Conservation (phyloP, 2,797 vertebrate species). For the Myotis myotis region DNA sequence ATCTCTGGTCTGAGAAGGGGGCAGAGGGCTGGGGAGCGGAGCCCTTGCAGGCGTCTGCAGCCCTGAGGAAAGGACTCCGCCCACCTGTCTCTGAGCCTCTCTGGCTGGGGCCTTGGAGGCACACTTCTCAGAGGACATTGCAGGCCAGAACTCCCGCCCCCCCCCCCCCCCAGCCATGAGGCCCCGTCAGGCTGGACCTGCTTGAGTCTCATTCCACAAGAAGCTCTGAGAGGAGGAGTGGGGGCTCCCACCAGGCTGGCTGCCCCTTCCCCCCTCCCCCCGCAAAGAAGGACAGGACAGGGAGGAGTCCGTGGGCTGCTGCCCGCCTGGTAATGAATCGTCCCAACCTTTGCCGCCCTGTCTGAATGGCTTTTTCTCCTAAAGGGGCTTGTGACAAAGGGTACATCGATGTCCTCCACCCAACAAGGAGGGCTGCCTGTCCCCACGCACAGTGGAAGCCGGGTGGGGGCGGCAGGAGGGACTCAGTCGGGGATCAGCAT, state of each 20-base stretch:
- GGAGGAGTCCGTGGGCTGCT: not conserved
- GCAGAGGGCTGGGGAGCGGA: not conserved
- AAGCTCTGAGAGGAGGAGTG: not conserved
- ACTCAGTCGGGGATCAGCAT: not conserved
- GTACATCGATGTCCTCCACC: constrained; percentile 71
- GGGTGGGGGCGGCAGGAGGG: not conserved
- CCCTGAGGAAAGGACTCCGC: not conserved
- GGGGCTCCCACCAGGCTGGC: not conserved
- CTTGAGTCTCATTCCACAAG: not conserved
- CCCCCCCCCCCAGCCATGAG: accelerated
- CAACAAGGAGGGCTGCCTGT: not conserved
- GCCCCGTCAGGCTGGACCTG: not conserved
- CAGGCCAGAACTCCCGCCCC: not conserved
- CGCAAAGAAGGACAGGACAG: not conserved
- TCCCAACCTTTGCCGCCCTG: constrained; percentile 70
- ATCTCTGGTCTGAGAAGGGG: not conserved
- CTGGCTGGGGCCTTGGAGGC: not conserved
- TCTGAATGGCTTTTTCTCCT: constrained; percentile 77
- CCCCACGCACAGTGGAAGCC: not conserved
- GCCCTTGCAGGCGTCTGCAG: not conserved
- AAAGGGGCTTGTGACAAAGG: constrained; percentile 80
- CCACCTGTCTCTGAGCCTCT: not conserved
- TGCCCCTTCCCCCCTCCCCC: not conserved
- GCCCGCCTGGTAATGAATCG: constrained; percentile 19
- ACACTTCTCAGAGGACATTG: not conserved